Evolutionary conservation across 1,140 invertebrate genomes (phyloP).

Genomic region (Cotesia chilonis): DNA sequence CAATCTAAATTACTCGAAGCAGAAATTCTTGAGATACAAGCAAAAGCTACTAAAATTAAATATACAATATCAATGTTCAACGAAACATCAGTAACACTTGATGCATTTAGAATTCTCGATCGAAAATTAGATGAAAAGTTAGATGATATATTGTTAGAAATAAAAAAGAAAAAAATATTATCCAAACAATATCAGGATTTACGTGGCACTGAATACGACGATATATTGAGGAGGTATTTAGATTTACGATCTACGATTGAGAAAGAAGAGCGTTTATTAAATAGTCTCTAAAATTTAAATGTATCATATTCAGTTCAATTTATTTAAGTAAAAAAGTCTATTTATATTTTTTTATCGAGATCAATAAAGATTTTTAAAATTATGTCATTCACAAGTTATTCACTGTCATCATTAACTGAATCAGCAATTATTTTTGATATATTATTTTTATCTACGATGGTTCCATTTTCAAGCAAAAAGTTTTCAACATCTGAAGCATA

Average conservation of each 20-base stretch:
- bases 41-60: constrained; percentile 48
- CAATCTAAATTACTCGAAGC: constrained; percentile 46
- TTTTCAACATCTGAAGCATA: constrained; percentile 88
- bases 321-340: constrained; percentile 13
- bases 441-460: constrained; percentile 75
- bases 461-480: constrained; percentile 87
- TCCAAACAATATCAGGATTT: constrained; percentile 49
- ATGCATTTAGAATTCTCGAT: constrained; percentile 49
- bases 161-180: constrained; percentile 46
- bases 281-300: constrained; percentile 41
- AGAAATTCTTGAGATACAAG: constrained; percentile 50
- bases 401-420: constrained; percentile 49
- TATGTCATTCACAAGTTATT: constrained; percentile 37
- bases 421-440: constrained; percentile 56
- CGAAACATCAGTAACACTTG: constrained; percentile 51
- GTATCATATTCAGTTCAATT: constrained; percentile 14
- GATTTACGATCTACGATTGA: constrained; percentile 49
- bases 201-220: constrained; percentile 49
- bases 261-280: constrained; percentile 52
- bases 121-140: constrained; percentile 46
- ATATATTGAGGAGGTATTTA: constrained; percentile 49
- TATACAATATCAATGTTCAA: constrained; percentile 52
- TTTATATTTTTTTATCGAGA: constrained; percentile 8
- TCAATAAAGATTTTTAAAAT: constrained; percentile 5
- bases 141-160: constrained; percentile 39